phyloP scores from a whole-genome alignment of 1,140 invertebrate species.

The Macrobrachium rosenbergii region DNA sequence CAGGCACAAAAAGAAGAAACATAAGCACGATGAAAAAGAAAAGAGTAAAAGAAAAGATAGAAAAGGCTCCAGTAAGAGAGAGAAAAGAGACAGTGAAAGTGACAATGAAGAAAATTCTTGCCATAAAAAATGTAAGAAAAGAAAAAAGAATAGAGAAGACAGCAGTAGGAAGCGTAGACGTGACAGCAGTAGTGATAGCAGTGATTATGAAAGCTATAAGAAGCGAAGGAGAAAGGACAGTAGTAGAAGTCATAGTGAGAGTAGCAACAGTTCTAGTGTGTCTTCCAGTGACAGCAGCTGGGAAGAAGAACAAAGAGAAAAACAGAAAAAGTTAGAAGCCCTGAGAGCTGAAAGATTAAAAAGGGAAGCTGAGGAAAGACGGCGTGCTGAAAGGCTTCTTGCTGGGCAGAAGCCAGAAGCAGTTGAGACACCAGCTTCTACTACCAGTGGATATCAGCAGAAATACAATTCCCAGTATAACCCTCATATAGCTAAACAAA shows the following conservation, averaged over 20 bases:
- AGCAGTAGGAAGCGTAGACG: constrained; percentile 66
- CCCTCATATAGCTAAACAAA: constrained; percentile 87
- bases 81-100: constrained; percentile 16
- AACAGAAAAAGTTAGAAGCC: constrained; percentile 77
- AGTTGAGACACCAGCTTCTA: constrained; percentile 16
- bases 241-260: constrained; percentile 32
- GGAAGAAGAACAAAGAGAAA: constrained; percentile 35
- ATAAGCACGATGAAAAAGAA: constrained; percentile 67
- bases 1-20: constrained; percentile 69
- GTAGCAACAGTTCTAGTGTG: not conserved
- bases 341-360: constrained; percentile 84
- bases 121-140: constrained; percentile 69
- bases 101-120: constrained; percentile 19
- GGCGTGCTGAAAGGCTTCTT: constrained; percentile 79
- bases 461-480: constrained; percentile 96
- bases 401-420: constrained; percentile 73
- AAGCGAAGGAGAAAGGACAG: constrained; percentile 26
- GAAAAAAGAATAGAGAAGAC: constrained; percentile 67
- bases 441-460: constrained; percentile 71
- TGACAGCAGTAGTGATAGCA: constrained; percentile 18
- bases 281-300: constrained; percentile 16
- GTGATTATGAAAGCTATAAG: constrained; percentile 16
- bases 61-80: not conserved
- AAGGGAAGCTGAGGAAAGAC: constrained; percentile 83
- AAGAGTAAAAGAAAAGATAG: constrained; percentile 18